Conservation (phyloP, 2,888 invertebrate genomes). For the Volucella inanis region DNA sequence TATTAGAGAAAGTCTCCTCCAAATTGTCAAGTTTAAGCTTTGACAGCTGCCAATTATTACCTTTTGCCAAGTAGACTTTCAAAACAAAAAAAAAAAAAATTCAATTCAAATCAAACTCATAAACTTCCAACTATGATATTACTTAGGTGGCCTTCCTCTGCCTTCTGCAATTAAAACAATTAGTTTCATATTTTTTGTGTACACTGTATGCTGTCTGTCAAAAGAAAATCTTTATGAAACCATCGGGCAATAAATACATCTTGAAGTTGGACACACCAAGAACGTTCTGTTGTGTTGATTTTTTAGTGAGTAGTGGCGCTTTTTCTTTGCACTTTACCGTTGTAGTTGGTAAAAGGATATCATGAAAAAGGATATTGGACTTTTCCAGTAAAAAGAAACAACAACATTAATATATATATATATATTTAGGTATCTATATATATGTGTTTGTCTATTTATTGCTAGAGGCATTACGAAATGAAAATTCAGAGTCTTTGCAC, state of each 20-base stretch:
- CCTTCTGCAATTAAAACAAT: not conserved
- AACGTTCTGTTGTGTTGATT: not conserved
- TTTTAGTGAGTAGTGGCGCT: not conserved
- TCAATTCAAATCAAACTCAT: too few species aligned
- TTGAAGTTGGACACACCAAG: not conserved
- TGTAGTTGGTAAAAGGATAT: slow-evolving; percentile 36
- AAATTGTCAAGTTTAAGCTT: too few species aligned
- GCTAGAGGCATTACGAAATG: slow-evolving; percentile 33
- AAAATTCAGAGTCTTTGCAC: slow-evolving; percentile 12
- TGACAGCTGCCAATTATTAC: too few species aligned
- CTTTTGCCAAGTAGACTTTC: too few species aligned
- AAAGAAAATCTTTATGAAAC: not conserved
- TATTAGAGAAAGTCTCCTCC: too few species aligned
- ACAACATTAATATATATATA: too few species aligned
- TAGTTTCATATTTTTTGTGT: slow-evolving; percentile 5
- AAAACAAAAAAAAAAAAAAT: too few species aligned
- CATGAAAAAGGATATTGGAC: slow-evolving; percentile 60
- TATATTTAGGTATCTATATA: too few species aligned
- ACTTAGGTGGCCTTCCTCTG: too few species aligned
- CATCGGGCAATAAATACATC: slow-evolving; percentile 16
- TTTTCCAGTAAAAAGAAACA: slow-evolving; percentile 8
- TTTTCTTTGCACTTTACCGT: slow-evolving; percentile 22
- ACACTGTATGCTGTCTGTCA: not conserved
- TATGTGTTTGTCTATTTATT: slow-evolving; percentile 18
- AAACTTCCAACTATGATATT: too few species aligned